Percentiles rank a stretch among this genome's conserved stretches.
These are phyloP conservation scores for Helobdella robusta DNA, from an alignment of 2,888 invertebrate genomes.

Conservation along the genomic window DNA sequence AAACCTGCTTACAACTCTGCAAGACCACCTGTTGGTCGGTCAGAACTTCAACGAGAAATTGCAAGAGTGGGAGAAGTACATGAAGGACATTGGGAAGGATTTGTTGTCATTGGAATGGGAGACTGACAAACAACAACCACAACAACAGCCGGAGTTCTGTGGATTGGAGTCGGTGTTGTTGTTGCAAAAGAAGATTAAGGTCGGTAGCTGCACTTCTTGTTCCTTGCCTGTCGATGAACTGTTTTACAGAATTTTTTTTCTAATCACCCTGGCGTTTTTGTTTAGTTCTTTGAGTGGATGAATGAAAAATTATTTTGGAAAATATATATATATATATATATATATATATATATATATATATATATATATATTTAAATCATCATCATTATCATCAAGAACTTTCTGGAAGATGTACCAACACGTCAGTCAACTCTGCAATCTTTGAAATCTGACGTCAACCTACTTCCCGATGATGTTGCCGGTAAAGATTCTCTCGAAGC, in stretches of 20 bases:
- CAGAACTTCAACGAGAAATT: conserved; percentile 9
- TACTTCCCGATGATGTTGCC: not conserved
- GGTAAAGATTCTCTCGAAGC: not conserved
- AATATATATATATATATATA: too few species aligned
- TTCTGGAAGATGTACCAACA: conserved; percentile 10
- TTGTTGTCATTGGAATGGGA: too few species aligned
- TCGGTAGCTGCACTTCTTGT: not conserved
- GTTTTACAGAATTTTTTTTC: too few species aligned
- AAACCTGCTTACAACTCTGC: conserved; percentile 7
- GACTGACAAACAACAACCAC: not conserved
- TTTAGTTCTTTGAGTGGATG: too few species aligned
- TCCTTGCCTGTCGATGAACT: not conserved
- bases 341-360: too few species aligned
- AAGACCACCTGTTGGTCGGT: not conserved
- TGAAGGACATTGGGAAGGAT: not conserved
- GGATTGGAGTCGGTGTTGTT: not conserved
- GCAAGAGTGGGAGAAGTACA: conserved; percentile 12
- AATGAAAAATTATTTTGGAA: too few species aligned
- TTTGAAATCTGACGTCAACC: not conserved
- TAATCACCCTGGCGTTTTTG: too few species aligned
- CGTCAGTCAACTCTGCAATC: conserved; percentile 10
- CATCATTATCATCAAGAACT: not conserved
- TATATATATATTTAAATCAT: not conserved
- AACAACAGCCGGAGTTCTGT: too few species aligned
- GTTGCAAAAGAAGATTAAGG: not conserved